Base-by-base conservation (phyloP, 2,888 invertebrate genomes). In the Apodemia zela region DNA sequence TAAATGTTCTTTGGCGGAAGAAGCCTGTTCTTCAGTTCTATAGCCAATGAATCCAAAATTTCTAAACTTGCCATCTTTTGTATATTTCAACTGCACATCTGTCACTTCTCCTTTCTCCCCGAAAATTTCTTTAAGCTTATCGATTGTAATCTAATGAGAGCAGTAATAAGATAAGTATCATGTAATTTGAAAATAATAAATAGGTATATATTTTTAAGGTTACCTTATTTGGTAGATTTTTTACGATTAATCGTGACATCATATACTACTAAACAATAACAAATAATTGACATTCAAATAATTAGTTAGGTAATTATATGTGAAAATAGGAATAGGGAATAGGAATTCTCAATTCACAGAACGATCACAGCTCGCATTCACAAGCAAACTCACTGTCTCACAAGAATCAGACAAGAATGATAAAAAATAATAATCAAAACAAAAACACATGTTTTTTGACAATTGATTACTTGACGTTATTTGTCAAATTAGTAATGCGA, bases 41-140 rank as follows among this genome's bases (percentile, higher is more conserved):
- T 94, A 99, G 8, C 99, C 99, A 72, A 99, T 92, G 79, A 99
- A 99, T 5, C 96, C 98, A 88, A 99, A 99, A 75, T 96, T 95
- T 66, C 99, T 93, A 81, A 99, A 99, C 78, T 95, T 95, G 10
- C 99, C 98, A 90, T 97, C 95, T 72, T 95, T 94, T 0, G 97
- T 98, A 77, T 96, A 98, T 82, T 99, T 99, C 8, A 99, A 85
- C 75, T 98, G 97, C 8, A 98, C 94, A 89, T 99, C 99, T 8
- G 99, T 99, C 10, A 99, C 94, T 68, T 94, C 94, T 25, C 98
- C 98, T 77, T 96, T 95, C 73, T 94, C 84, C 60, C 94, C 93
- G 82, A 99, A 98, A 63, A 96, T 81, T 71, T 95, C 93, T 72
- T 94, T 94, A 15, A 99, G 82, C 78, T 95, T 95, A 0, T 95